Evolutionary conservation across 2,113 vertebrate genomes (phyloP), one percentile per base, ranked within the genome.

Genomic region (Triplophysa siluroides): DNA sequence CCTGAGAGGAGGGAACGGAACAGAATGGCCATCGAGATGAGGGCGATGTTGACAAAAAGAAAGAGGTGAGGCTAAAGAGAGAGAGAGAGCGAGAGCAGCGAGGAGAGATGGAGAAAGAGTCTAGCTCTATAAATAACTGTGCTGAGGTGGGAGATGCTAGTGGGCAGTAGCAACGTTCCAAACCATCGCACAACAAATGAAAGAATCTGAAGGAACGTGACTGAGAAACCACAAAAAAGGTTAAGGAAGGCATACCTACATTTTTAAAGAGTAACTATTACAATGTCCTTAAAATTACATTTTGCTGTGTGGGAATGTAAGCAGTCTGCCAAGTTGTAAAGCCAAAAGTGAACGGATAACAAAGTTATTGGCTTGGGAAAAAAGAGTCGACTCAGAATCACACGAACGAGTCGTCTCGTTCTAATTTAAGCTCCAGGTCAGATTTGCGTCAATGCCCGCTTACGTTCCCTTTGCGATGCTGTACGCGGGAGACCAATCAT

Each of bases 91-190:
- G 50, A 72, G 10, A 72, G 18, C 38, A 54, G 60, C 38, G 38
- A 43, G n/a, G 74, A 77, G 45, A 10, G 11, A 52, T 50, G 50
- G 43, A 77, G 26, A 60, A 52, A 60, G 74, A 64, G 61, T 19
- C 9, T 11, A 76, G 74, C 60, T 76, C 61, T 76, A 76, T 77
- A 65, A 77, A 77, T 65, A 77, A 77, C 61, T 23, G 23, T 65
- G 61, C 61, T 65, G 45, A 76, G 61, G 74, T 77, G 74, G 74
- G 74, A 65, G 74, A 76, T 64, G 61, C 74, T 52, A 19, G 74
- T 76, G 74, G 74, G 74, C 74, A 77, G 74, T 60, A 54, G 61
- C 26, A 33, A 43, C n/a, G 45, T 4, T 24, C 61, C 52, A 64
- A 65, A 47, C 74, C 74, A 77, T 77, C 50, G 14, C 71, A 21